Evolutionary conservation across 2,888 invertebrate species (phyloP).

Genomic region (Furcula furcula): DNA sequence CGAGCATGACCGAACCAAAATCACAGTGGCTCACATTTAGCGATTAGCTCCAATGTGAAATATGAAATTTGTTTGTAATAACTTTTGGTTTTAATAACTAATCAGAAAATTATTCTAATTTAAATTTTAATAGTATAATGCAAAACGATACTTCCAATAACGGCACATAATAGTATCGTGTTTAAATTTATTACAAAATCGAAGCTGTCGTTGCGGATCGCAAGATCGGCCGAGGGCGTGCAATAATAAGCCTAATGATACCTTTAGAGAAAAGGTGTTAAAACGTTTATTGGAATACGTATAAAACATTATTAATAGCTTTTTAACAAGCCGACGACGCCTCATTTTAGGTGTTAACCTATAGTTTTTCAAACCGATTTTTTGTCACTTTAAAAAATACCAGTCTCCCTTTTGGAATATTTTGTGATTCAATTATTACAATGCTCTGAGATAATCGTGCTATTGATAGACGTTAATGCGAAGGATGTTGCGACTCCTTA

Average conservation of each 20-base stretch:
- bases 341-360: constrained; percentile 64
- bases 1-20: too few relatives aligned
- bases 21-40: too few relatives aligned
- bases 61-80: too few relatives aligned
- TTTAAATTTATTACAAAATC: constrained; percentile 38
- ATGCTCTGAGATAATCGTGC: constrained; percentile 33
- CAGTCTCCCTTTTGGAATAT: constrained; percentile 22
- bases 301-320: constrained; percentile 76
- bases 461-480: constrained; percentile 38
- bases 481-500: constrained; percentile 22
- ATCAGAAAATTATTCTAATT: not conserved
- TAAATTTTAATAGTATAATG: not conserved
- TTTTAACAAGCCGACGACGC: constrained; percentile 75
- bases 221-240: constrained; percentile 37
- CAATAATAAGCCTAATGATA: constrained; percentile 77
- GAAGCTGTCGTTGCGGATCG: constrained; percentile 44
- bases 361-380: constrained; percentile 39
- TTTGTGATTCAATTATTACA: constrained; percentile 41
- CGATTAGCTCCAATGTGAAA: too few relatives aligned
- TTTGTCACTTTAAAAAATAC: constrained; percentile 23
- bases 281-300: constrained; percentile 79
- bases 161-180: constrained; percentile 24
- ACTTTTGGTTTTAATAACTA: too few relatives aligned
- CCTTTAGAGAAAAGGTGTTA: constrained; percentile 78
- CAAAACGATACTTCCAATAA: constrained; percentile 4